Base-by-base conservation (phyloP, 1,140 invertebrate genomes). In the Nasonia vitripennis region DNA sequence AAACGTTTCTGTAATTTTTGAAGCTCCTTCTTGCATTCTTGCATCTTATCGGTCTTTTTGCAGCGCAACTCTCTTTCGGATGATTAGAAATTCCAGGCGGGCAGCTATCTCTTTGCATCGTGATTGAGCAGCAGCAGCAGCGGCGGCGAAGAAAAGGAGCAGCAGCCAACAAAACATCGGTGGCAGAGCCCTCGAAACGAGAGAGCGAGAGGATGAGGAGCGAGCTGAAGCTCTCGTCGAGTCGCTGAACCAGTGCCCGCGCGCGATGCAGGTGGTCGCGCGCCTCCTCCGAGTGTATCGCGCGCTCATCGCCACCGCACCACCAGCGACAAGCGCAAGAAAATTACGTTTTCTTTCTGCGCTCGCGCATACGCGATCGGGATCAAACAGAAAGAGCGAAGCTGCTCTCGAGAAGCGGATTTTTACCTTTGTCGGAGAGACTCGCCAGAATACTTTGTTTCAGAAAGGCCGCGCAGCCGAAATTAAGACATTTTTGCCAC, bases 341-440 rank as follows among this genome's bases (percentile, higher is more conserved):
- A 81, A 81, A 81, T 81, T 81, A 48, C 17, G 71, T 81, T 81
- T 81, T 81, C 79, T 81, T 81, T 34, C 78, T 80, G 20, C 20
- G 37, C 17, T 34, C 45, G 45, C 45, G 14, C 34, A 37, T 37
- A 37, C 20, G 55, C 0, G 55, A 62, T n/a, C 17, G 20, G 17
- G 55, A 62, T 62, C n/a, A 62, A 62, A 62, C 17, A 62, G 55
- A n/a, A 20, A 62, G 55, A 62, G 20, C 1, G 20, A 62, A 62
- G 17, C 2, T 62, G 20, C 55, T 20, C 55, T 14, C 55, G 55
- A 37, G 34, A 37, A 37, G 3, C 34, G 34, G 34, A 37, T 37
- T 27, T 9, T 41, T 41, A 9, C 37, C 4, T 41, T 41, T 27
- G 27, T 27, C 37, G 7, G 37, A 45, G 41, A 45, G 10, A 45